Base-by-base conservation (phyloP, 2,797 vertebrate genomes). In the Euphonia xanthogaster region DNA sequence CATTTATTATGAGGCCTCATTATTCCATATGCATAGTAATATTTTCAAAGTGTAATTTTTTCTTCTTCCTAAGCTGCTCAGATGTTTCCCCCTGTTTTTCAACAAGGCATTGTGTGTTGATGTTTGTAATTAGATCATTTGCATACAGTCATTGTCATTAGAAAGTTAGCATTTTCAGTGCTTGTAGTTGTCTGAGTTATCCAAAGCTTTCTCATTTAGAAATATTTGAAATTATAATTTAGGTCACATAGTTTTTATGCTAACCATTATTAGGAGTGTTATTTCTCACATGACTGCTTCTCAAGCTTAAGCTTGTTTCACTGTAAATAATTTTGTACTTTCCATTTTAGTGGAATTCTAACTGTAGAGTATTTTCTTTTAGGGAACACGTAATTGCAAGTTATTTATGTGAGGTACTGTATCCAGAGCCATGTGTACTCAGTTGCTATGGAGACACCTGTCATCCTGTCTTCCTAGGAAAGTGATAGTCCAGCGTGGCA, bases 61-160 rank as follows among this genome's bases (percentile, higher is more conserved):
- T 35, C 14, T 86, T 72, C 37, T 70, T 86, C 30, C 19, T 76
- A 37, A 80, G 51, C 37, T 37, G 30, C 53, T 94, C 1, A 6
- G 83, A 72, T 8, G 2, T 61, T 87, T 66, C 19, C 22, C 15
- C 13, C 28, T 62, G 23, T 85, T 94, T 90, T 91, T 93, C 84
- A 91, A 85, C 47, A 77, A 42, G 50, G 28, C 54, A 54, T 61
- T 86, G 58, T 88, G 31, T 75, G 61, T 80, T 73, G 39, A 7
- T 70, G 37, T 94, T 93, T 92, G 47, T 88, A 92, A 88, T 72
- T 83, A 78, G 76, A 60, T 86, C 31, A 40, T 93, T 93, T 92
- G 70, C 70, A 76, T 91, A 72, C 47, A 77, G 58, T 6, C 2
- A 23, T 61, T 77, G 72, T 91, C 89, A 67, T 86, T 70, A 62